Base-by-base conservation (phyloP, 2,888 invertebrate species). In the Anagyrus pseudococci region DNA sequence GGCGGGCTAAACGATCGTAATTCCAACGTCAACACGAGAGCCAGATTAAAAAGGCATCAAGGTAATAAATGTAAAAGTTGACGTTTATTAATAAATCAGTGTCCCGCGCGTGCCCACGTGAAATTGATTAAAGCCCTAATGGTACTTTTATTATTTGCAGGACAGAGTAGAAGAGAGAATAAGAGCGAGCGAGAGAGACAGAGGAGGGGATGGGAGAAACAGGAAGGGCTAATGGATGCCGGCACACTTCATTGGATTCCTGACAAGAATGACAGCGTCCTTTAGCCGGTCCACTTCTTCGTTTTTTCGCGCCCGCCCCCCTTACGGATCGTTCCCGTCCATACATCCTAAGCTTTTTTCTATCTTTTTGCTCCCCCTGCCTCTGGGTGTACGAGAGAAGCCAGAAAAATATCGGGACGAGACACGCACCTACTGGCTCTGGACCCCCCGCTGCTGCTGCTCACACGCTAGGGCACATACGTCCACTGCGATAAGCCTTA, bases 81-180 rank as follows among this genome's bases (percentile, higher is more conserved):
- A 55, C 66, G 62, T 66, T 69, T 68, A 66, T 58, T 67, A 62
- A 59, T 72, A 73, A 77, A 76, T 73, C 74, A 72, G 71, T 69
- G 73, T 68, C 69, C 68, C 68, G 68, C 67, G 70, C 64, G n/a
- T n/a, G n/a, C n/a, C n/a, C 71, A 69, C 69, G 69, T 50, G 33
- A 59, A 57, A 62, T 60, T 60, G 62, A 66, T 60, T 62, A 62
- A 62, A 62, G 22, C 66, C 75, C 77, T 79, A 80, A 80, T 79
- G 78, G 79, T 75, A 79, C 77, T 80, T 80, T 80, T 80, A 80
- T 79, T 77, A 80, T 80, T 77, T 80, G 75, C 75, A 55, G 57
- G 56, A 56, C 64, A 26, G 40, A 46, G 7, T 6, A 17, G 4
- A 2, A 37, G 15, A 37, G 8, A 13, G 2, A 37, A 15, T 15